Evolutionary conservation across 2,797 vertebrate genomes (phyloP), one percentile per base, ranked within the genome.

Genomic region (Myripristis jacobus): DNA sequence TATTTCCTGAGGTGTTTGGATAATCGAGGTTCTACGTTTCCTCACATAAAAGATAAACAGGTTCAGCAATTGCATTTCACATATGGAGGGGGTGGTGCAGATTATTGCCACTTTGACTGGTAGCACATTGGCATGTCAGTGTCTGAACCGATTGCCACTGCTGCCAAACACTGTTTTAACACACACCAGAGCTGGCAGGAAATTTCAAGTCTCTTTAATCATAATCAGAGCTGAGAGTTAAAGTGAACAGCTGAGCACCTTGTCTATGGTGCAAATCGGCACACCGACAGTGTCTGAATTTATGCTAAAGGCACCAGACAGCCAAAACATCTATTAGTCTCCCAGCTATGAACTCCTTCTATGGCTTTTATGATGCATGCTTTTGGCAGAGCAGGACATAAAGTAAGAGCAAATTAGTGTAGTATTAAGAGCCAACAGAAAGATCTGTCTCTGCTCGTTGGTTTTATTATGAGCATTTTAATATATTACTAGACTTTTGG

Each of bases 241-340:
- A 51, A 66, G 61, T 52, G 65, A 80, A 72, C 81, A 84, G 73
- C 75, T 84, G 75, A 77, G 62, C 57, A 66, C 75, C 47, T 38
- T 69, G 59, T 62, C 29, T 48, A 55, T 10, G 25, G 79, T 78
- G 72, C 65, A 76, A 74, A 85, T 81, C 44, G 31, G 11, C 44
- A 60, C 36, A 50, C 44, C 51, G 29, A 59, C 38, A 2, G 12
- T 80, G 41, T 65, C 46, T 58, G 75, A 16, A 59, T 52, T 18
- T 21, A 64, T 50, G 19, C 52, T 76, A 34, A 67, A 61, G 29
- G 22, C 27, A 48, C 19, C 2, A 51, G 10, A 51, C 29, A 51
- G 16, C 44, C 63, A 56, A 65, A 57, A 41, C 12, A 24, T 57
- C 19, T 55, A 54, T 27, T 60, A 58, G 57, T 31, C 38, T 61